A percentile compares a stretch with the other conserved stretches of the same genome.
These are phyloP conservation scores for Chromobotia macracanthus DNA, from an alignment of 2,797 vertebrate genomes.

Conservation along the genomic window DNA sequence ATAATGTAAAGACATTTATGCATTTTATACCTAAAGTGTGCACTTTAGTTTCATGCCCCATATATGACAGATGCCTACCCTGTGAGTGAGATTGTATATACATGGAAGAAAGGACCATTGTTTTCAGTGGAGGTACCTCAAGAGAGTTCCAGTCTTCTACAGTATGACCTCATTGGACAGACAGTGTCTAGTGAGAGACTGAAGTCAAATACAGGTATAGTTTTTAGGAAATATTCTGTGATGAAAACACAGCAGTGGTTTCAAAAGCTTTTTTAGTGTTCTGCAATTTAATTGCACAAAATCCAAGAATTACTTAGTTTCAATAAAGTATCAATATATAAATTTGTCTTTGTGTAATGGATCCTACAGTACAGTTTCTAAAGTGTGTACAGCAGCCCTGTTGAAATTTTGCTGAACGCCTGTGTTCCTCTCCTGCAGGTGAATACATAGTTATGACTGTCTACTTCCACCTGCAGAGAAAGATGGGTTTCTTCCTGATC, in stretches of 20 bases:
- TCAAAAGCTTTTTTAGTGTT: neutral
- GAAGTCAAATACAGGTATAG: conserved; percentile 80
- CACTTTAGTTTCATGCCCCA: neutral
- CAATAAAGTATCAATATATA: neutral
- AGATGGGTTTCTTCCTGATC: conserved; percentile 96
- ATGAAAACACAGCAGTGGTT: neutral
- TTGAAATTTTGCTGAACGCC: neutral
- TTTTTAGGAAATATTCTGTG: neutral
- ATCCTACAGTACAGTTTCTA: neutral
- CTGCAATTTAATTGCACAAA: neutral
- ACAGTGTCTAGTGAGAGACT: conserved; percentile 82
- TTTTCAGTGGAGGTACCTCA: conserved; percentile 82
- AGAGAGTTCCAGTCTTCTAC: conserved; percentile 82
- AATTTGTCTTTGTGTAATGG: neutral
- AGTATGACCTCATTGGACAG: conserved; percentile 85
- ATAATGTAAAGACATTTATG: too few species aligned
- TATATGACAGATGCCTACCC: conserved; percentile 79
- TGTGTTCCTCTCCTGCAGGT: conserved; percentile 79
- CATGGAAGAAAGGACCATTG: conserved; percentile 83
- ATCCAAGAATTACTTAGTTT: too few species aligned
- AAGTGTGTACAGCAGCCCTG: neutral
- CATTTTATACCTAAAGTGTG: too few species aligned
- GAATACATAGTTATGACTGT: conserved; percentile 98
- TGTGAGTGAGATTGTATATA: conserved; percentile 84
- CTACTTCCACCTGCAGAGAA: conserved; percentile 92